Percentiles rank a stretch among this genome's conserved stretches.
Evolutionary conservation across 2,797 vertebrate genomes (phyloP).

Genomic region (Pseudopleuronectes americanus): DNA sequence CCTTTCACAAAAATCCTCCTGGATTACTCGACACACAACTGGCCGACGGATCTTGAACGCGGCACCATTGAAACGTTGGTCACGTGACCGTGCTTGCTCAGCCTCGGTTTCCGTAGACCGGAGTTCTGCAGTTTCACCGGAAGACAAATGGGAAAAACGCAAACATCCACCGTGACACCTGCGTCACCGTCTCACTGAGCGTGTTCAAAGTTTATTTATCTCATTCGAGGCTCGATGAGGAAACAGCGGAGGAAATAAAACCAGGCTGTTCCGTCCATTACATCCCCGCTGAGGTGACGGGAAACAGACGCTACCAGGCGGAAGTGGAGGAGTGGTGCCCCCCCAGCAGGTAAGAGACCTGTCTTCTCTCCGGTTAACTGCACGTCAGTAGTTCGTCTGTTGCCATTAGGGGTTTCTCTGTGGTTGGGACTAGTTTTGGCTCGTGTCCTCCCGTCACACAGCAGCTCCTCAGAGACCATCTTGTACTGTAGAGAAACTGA

Average conservation of each 20-base stretch:
- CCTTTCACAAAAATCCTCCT: too few species aligned
- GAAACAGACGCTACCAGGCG: not conserved
- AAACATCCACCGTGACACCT: not conserved
- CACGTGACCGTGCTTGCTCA: slow-evolving; percentile 58
- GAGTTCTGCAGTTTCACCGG: slow-evolving; percentile 45
- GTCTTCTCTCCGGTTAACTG: not conserved
- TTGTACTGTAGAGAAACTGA: not conserved
- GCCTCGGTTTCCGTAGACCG: slow-evolving; percentile 22
- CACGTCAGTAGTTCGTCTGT: not conserved
- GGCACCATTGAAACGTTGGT: not conserved
- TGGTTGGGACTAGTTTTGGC: not conserved
- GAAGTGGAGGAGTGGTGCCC: not conserved
- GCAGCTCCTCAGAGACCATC: slow-evolving; percentile 41
- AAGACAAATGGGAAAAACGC: slow-evolving; percentile 37
- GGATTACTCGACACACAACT: too few species aligned
- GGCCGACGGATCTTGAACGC: not conserved
- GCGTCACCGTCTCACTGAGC: not conserved
- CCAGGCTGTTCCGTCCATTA: slow-evolving; percentile 21
- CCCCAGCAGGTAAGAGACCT: slow-evolving; percentile 24
- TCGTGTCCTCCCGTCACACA: slow-evolving; percentile 9
- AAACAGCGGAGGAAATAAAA: slow-evolving; percentile 70
- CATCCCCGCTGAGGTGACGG: not conserved
- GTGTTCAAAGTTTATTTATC: not conserved
- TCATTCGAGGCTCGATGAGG: slow-evolving; percentile 53
- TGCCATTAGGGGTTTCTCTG: accelerated